These are phyloP conservation scores for Epinephelus fuscoguttatus DNA, from an alignment of 2,113 vertebrate species.

Conservation along the genomic window DNA sequence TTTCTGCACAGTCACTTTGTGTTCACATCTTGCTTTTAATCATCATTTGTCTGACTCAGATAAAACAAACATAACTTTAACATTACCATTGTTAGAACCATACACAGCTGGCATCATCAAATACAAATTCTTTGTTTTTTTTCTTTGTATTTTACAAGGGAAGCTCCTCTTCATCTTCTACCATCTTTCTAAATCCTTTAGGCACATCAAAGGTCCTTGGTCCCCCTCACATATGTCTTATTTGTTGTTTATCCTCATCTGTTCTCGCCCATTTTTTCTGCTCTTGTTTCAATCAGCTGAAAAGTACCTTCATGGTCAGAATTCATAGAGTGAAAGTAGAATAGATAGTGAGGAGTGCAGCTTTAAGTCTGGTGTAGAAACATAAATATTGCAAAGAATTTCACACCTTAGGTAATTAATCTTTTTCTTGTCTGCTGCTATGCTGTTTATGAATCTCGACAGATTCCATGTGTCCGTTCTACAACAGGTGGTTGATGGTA, in stretches of 20 bases:
- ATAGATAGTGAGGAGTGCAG: background rate
- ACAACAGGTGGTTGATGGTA: too few species aligned
- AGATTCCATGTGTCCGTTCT: background rate
- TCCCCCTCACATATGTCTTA: background rate
- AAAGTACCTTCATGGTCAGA: background rate
- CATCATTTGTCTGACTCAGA: slow-evolving; percentile 29
- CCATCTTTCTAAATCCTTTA: background rate
- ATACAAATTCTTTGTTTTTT: slow-evolving; percentile 23
- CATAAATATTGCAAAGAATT: background rate
- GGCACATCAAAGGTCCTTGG: background rate
- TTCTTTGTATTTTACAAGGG: background rate
- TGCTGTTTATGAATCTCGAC: background rate
- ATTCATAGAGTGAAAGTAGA: background rate
- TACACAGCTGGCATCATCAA: slow-evolving; percentile 2
- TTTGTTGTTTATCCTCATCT: background rate
- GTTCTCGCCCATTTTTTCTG: background rate
- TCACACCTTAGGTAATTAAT: background rate
- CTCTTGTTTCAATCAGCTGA: background rate
- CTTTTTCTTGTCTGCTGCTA: background rate
- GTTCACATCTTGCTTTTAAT: slow-evolving; percentile 41
- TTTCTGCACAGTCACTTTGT: slow-evolving; percentile 24
- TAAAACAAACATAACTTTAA: slow-evolving; percentile 20
- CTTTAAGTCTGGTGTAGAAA: background rate
- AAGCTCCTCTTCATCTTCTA: background rate
- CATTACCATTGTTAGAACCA: background rate